Conservation (phyloP, 1,140 invertebrate genomes). For the Chlorops oryzae region DNA sequence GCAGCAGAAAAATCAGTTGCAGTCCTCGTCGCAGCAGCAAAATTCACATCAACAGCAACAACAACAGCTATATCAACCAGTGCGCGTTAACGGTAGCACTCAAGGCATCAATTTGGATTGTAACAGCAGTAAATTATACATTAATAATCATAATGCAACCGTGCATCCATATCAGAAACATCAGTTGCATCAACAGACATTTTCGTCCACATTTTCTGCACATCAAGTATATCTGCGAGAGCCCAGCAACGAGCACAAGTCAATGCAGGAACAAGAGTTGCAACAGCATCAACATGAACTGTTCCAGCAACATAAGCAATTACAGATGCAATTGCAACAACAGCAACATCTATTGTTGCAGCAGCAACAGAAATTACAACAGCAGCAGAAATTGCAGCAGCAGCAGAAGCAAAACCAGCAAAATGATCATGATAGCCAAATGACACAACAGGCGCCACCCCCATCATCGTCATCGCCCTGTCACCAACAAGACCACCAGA, state of each 20-base stretch:
- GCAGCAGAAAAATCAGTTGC: not conserved
- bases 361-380: slow-evolving; percentile 17
- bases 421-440: slow-evolving; percentile 7
- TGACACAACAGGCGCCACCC: slow-evolving; percentile 11
- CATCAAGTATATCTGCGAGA: too few relatives aligned
- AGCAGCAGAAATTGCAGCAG: slow-evolving; percentile 6
- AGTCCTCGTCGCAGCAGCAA: slow-evolving; percentile 1
- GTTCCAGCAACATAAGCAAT: slow-evolving; percentile 16
- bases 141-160: slow-evolving; percentile 16
- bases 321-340: slow-evolving; percentile 27
- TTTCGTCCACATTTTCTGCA: too few relatives aligned
- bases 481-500: slow-evolving; percentile 4
- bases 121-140: slow-evolving; percentile 18
- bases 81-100: slow-evolving; percentile 34
- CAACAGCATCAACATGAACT: slow-evolving; percentile 22
- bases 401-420: slow-evolving; percentile 17
- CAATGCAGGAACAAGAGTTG: not conserved
- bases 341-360: slow-evolving; percentile 15
- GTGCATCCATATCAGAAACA: slow-evolving; percentile 23
- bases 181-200: too few relatives aligned
- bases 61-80: slow-evolving; percentile 15
- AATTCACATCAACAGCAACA: slow-evolving; percentile 16
- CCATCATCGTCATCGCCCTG: slow-evolving; percentile 30
- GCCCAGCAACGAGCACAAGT: not conserved
- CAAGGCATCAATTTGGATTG: slow-evolving; percentile 27